Conservation (phyloP, 2,797 vertebrate genomes). For the Toxotes lorentzi region DNA sequence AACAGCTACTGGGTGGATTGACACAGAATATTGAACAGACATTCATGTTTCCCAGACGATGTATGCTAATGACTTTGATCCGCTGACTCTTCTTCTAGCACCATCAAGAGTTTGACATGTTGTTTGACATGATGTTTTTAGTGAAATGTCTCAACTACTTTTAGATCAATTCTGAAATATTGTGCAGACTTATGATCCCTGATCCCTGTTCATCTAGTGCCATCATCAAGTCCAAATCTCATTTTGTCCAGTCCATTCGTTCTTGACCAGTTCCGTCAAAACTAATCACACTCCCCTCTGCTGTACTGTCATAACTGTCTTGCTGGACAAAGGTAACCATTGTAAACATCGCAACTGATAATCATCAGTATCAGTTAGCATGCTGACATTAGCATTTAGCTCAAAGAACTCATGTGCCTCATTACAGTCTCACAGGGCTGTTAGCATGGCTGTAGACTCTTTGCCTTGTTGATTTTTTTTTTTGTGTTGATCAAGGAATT, state of each 20-base stretch:
- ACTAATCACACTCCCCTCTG: not conserved
- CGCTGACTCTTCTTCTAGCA: not conserved
- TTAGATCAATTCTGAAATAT: too few species aligned
- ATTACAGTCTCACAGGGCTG: not conserved
- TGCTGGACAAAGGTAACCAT: not conserved
- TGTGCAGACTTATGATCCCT: not conserved
- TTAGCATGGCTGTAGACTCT: not conserved
- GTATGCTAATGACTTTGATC: not conserved
- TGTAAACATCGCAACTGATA: not conserved
- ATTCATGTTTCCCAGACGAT: not conserved
- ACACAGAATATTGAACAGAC: not conserved
- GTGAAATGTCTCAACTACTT: not conserved
- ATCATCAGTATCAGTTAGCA: not conserved
- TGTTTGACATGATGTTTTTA: not conserved
- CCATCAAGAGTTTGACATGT: not conserved
- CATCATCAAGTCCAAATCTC: not conserved
- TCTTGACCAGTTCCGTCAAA: not conserved
- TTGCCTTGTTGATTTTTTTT: conserved; percentile 3
- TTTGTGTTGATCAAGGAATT: not conserved
- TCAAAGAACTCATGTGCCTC: not conserved
- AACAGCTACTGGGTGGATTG: not conserved
- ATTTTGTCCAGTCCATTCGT: not conserved
- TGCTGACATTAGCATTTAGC: not conserved
- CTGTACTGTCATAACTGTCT: not conserved
- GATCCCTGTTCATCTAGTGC: not conserved